A percentile compares a stretch with the other conserved stretches of the same genome.
Conservation (phyloP, 2,888 invertebrate species). For the Ramazzottius varieornatus region DNA sequence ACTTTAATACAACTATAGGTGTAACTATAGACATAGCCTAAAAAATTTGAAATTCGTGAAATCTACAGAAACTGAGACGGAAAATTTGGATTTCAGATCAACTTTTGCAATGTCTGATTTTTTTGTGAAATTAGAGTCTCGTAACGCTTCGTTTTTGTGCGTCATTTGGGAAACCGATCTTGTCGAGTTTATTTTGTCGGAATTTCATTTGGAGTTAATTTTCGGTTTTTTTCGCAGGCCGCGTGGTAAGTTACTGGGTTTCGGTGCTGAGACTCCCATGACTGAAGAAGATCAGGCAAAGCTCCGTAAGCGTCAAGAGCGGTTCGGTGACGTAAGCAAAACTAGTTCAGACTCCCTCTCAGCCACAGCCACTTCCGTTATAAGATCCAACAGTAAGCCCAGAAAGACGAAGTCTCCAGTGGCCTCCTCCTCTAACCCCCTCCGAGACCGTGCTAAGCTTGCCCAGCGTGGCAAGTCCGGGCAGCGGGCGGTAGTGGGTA, state of each 20-base stretch:
- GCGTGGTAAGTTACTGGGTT: constrained; percentile 3
- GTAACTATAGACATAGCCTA: too few species aligned
- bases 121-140: too few species aligned
- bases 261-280: background rate
- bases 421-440: too few species aligned
- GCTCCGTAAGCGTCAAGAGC: background rate
- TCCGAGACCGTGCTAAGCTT: background rate
- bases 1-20: too few species aligned
- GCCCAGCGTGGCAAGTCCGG: background rate
- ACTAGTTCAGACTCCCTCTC: background rate
- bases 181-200: too few species aligned
- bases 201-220: too few species aligned
- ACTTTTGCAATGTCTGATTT: too few species aligned
- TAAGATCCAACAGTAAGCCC: background rate
- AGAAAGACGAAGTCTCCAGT: background rate
- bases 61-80: too few species aligned
- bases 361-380: background rate
- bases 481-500: constrained; percentile 54
- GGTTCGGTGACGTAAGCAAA: background rate
- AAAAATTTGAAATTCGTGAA: too few species aligned
- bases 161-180: too few species aligned
- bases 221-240: background rate
- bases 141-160: too few species aligned
- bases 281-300: background rate
- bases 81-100: too few species aligned